phyloP scores from a whole-genome alignment of 1,140 invertebrate species.

The Vollenhovia emeryi region DNA sequence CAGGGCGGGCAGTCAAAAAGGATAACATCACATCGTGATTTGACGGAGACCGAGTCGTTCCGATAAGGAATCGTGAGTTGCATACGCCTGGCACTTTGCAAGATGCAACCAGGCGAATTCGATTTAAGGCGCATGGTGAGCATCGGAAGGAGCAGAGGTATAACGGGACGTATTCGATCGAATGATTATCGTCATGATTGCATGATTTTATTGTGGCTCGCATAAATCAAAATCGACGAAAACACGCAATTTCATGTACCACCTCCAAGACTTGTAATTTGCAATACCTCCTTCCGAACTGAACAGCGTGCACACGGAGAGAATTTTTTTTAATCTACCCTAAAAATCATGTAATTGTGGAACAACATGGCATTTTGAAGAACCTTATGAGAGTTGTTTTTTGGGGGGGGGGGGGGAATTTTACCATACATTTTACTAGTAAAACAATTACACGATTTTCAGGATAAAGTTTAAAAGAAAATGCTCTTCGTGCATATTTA shows the following conservation, averaged over 20 bases:
- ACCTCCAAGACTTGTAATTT: neutral
- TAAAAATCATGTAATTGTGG: too few species aligned
- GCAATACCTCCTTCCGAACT: neutral
- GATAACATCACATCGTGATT: constrained; percentile 45
- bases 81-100: neutral
- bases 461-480: too few species aligned
- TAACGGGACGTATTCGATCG: neutral
- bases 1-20: constrained; percentile 27
- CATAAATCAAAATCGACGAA: neutral
- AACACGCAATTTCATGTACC: constrained; percentile 2
- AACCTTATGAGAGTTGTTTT: too few species aligned
- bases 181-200: neutral
- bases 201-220: neutral
- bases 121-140: neutral
- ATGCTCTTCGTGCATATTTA: too few species aligned
- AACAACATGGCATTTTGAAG: too few species aligned
- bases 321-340: too few species aligned
- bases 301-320: too few species aligned
- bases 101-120: neutral
- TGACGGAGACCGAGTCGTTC: constrained; percentile 36
- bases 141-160: neutral
- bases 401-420: too few species aligned
- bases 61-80: constrained; percentile 32
- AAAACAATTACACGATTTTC: too few species aligned
- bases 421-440: too few species aligned